These are phyloP conservation scores for Diarsia mendica DNA, from an alignment of 2,888 invertebrate species.

Conservation along the genomic window DNA sequence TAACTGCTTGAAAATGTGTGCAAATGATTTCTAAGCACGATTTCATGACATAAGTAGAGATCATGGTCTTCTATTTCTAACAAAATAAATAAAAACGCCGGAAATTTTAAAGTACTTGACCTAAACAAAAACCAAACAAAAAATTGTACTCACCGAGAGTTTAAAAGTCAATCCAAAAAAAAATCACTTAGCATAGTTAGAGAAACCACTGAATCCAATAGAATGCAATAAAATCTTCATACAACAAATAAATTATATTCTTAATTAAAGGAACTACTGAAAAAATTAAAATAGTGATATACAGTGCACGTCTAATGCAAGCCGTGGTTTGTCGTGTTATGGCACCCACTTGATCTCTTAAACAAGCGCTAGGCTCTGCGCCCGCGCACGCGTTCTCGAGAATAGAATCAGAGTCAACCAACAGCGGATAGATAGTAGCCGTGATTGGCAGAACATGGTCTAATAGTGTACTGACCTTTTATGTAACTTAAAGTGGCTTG, in stretches of 20 bases:
- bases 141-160: conserved; percentile 31
- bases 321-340: conserved; percentile 44
- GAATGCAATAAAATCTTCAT: neutral
- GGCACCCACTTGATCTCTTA: conserved; percentile 45
- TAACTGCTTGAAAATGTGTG: neutral
- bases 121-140: conserved; percentile 15
- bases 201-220: conserved; percentile 31
- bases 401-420: conserved; percentile 34
- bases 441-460: conserved; percentile 33
- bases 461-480: conserved; percentile 47
- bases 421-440: neutral
- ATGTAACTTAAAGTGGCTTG: conserved; percentile 21
- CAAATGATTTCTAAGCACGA: neutral
- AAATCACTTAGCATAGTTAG: conserved; percentile 9
- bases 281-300: neutral
- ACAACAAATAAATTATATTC: neutral
- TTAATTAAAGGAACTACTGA: conserved; percentile 10
- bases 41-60: neutral
- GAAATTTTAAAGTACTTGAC: neutral
- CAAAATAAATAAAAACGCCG: conserved; percentile 22
- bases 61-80: neutral
- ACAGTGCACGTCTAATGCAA: conserved; percentile 38
- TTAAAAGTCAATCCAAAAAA: conserved; percentile 54
- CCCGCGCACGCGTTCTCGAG: conserved; percentile 34
- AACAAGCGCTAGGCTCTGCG: conserved; percentile 52